These are phyloP conservation scores for Zoanthus solanderi DNA, from an alignment of 92 coral and sea anemone species.

Conservation along the genomic window DNA sequence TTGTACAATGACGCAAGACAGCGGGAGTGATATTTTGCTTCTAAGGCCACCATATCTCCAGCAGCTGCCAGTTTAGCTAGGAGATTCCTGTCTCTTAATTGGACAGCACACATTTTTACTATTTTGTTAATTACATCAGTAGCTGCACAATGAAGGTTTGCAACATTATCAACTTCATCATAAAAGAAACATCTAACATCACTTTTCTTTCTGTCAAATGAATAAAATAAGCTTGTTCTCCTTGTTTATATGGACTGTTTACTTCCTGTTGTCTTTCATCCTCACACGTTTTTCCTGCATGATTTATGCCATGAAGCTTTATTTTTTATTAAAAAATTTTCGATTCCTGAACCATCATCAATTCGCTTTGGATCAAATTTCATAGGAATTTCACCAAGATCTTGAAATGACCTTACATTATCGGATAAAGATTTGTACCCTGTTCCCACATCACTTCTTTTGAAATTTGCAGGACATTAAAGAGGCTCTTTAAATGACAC, in stretches of 20 bases:
- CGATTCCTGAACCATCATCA: conserved; percentile 62
- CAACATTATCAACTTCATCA: not conserved
- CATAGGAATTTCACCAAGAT: conserved; percentile 30
- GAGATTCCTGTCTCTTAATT: not conserved
- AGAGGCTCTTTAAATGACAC: conserved; percentile 55
- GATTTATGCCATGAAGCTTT: conserved; percentile 55
- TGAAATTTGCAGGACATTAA: conserved; percentile 53
- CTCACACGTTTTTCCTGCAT: conserved; percentile 20
- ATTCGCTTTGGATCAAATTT: conserved; percentile 42
- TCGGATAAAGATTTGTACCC: conserved; percentile 55
- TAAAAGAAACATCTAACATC: not conserved
- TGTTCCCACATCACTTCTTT: conserved; percentile 23
- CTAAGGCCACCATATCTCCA: not conserved
- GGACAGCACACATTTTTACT: not conserved
- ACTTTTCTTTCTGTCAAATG: not conserved
- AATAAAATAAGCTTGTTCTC: not conserved
- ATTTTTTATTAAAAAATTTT: conserved; percentile 21
- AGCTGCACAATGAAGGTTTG: not conserved
- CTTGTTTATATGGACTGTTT: not conserved
- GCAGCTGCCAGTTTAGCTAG: not conserved
- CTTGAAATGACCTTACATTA: conserved; percentile 42
- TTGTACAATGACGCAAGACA: conserved; percentile 4
- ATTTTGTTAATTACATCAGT: not conserved
- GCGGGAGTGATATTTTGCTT: conserved; percentile 5
- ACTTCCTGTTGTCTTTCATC: not conserved